Evolutionary conservation across 2,888 invertebrate genomes (phyloP).

Genomic region (Gortyna flavago): DNA sequence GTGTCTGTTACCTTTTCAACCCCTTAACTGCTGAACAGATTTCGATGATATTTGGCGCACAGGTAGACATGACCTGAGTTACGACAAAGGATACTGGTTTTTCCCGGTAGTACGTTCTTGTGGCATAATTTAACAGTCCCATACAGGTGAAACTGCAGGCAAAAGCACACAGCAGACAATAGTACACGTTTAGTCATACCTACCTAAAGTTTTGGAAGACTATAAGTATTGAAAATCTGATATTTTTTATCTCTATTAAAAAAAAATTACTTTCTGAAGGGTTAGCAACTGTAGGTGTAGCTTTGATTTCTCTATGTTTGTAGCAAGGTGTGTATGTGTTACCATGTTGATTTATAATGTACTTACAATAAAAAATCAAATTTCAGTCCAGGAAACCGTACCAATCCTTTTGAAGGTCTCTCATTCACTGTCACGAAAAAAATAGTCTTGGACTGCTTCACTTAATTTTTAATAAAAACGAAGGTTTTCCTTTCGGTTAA

Average conservation of each 20-base stretch:
- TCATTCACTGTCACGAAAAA: too few relatives aligned
- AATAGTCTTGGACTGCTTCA: background rate
- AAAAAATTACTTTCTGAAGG: background rate
- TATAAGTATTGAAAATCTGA: background rate
- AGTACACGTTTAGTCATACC: background rate
- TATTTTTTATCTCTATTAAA: background rate
- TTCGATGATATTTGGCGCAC: background rate
- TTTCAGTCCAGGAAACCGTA: background rate
- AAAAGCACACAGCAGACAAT: background rate
- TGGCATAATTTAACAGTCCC: background rate
- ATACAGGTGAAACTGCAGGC: background rate
- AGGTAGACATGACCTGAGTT: background rate
- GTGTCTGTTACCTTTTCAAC: background rate
- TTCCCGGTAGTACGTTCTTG: too few relatives aligned
- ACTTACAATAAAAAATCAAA: background rate
- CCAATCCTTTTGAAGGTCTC: background rate
- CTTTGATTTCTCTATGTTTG: too few relatives aligned
- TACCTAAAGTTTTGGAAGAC: too few relatives aligned
- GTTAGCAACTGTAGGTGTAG: too few relatives aligned
- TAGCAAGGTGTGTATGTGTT: background rate
- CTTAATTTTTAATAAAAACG: constrained; percentile 9
- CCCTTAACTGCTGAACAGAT: background rate
- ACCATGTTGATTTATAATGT: background rate
- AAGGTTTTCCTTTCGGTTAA: constrained; percentile 42
- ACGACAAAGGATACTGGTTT: background rate